phyloP scores from a whole-genome alignment of 1,140 invertebrate species.

The Reticulitermes speratus region DNA sequence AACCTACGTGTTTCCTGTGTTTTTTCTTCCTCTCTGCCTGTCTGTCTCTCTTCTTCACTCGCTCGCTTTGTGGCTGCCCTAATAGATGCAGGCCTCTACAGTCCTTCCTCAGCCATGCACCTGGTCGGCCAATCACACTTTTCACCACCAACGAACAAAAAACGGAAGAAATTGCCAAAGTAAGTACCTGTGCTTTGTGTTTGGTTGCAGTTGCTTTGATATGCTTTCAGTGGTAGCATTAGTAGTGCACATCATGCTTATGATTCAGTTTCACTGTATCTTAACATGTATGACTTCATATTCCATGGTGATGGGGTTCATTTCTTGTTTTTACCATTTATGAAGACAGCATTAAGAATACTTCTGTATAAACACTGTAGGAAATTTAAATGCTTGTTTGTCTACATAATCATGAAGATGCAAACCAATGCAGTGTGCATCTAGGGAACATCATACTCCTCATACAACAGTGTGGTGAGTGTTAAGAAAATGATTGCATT shows the following conservation, averaged over 20 bases:
- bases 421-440: no score
- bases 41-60: neutral
- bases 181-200: slow-evolving; percentile 38
- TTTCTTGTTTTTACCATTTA: neutral
- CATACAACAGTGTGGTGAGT: no score
- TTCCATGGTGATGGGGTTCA: neutral
- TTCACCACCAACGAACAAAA: slow-evolving; percentile 44
- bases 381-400: neutral
- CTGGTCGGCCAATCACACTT: slow-evolving; percentile 49
- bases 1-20: slow-evolving; percentile 45
- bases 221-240: neutral
- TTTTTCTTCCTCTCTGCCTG: slow-evolving; percentile 40
- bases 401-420: no score
- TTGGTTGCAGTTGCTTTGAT: neutral
- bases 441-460: no score
- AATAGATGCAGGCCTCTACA: slow-evolving; percentile 44
- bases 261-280: neutral
- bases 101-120: slow-evolving; percentile 49
- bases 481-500: no score
- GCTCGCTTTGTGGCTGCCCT: slow-evolving; percentile 22
- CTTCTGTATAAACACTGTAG: neutral
- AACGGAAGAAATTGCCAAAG: slow-evolving; percentile 51
- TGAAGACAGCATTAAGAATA: neutral
- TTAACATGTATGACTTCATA: neutral
- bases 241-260: neutral